Percentiles rank a stretch among this genome's conserved stretches.
Evolutionary conservation across 2,113 vertebrate genomes (phyloP).

Genomic region (Candoia aspera): DNA sequence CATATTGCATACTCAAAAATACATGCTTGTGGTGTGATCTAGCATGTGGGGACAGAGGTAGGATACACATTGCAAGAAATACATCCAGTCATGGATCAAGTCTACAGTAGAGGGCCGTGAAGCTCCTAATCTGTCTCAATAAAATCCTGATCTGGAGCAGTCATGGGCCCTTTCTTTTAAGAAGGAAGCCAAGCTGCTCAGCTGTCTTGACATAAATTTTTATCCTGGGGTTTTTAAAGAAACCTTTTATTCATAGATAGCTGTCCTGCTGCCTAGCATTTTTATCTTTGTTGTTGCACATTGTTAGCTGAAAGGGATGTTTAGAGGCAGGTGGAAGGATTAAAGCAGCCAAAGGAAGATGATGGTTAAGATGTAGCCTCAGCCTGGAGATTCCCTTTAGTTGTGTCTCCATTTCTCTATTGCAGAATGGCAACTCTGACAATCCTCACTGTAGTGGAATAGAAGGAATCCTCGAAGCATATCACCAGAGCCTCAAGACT

Average conservation of each 20-base stretch:
- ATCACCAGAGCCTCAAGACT: slow-evolving; percentile 91
- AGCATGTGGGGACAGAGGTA: neutral
- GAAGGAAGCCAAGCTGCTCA: neutral
- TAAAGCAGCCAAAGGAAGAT: neutral
- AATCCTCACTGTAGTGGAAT: slow-evolving; percentile 93
- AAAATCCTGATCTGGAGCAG: neutral
- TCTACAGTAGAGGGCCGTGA: neutral
- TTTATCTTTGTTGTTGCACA: rapidly evolving
- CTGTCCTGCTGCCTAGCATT: rapidly evolving
- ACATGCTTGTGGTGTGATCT: neutral
- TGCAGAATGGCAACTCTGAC: slow-evolving; percentile 90
- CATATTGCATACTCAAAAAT: neutral
- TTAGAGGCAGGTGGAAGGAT: neutral
- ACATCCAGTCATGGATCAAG: neutral
- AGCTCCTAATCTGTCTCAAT: neutral
- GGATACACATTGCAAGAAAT: neutral
- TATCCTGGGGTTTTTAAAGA: neutral
- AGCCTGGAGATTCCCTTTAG: slow-evolving; percentile 10
- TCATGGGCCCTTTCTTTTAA: neutral
- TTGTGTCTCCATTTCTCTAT: neutral
- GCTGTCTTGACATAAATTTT: neutral
- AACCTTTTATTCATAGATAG: neutral
- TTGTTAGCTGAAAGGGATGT: neutral
- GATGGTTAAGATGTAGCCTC: neutral
- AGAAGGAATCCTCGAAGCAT: slow-evolving; percentile 91